Evolutionary conservation across 2,113 vertebrate species (phyloP).

Genomic region (Engystomops pustulosus): DNA sequence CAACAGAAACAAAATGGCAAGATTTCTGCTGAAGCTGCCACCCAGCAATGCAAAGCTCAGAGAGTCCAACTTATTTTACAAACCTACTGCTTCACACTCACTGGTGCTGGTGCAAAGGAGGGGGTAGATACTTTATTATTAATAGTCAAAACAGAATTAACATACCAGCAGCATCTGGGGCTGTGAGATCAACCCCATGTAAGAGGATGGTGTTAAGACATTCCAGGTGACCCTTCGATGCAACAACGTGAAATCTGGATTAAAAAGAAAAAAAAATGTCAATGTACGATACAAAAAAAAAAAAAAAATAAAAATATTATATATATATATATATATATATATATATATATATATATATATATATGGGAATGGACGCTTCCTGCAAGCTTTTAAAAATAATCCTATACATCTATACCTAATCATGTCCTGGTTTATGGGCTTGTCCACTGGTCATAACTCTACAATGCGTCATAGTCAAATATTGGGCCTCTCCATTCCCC

Average conservation of each 20-base stretch:
- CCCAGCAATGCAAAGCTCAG: no score
- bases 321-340: no score
- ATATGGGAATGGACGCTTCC: no score
- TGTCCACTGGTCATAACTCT: background rate
- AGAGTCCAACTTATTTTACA: no score
- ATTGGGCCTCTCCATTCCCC: no score
- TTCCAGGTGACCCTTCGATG: constrained; percentile 90
- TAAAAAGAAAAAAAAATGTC: constrained; percentile 41
- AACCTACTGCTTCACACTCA: no score
- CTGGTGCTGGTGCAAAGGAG: no score
- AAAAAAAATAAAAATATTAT: background rate
- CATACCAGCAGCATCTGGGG: constrained; percentile 87
- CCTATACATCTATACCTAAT: background rate
- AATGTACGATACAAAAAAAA: background rate
- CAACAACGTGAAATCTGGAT: constrained; percentile 90
- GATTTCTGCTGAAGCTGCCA: no score
- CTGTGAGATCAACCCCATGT: constrained; percentile 86
- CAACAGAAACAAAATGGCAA: no score
- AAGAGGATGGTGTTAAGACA: constrained; percentile 89
- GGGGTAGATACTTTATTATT: no score
- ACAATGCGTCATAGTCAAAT: no score
- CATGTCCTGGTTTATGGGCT: constrained; percentile 15
- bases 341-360: no score
- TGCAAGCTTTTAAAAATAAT: background rate
- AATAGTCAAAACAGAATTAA: background rate